Percentiles rank a stretch among this genome's conserved stretches.
Evolutionary conservation across 2,888 invertebrate species (phyloP).

Genomic region (Geotrupes spiniger): DNA sequence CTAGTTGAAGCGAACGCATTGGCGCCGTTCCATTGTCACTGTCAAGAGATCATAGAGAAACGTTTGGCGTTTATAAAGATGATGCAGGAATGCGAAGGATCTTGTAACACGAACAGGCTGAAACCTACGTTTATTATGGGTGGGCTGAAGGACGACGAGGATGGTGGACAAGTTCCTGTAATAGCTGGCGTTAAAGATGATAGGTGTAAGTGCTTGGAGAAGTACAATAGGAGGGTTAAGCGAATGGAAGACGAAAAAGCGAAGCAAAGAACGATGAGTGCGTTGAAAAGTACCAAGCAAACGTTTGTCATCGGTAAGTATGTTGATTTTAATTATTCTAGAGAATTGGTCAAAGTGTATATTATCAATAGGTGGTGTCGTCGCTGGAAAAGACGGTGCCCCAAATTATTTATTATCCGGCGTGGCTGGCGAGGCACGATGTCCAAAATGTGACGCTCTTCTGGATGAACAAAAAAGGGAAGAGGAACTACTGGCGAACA

Average conservation of each 20-base stretch:
- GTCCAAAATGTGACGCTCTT: constrained; percentile 23
- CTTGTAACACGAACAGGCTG: constrained; percentile 2
- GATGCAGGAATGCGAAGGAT: not conserved
- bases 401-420: constrained; percentile 32
- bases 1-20: constrained; percentile 14
- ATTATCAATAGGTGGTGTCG: constrained; percentile 26
- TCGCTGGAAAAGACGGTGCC: constrained; percentile 32
- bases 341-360: constrained; percentile 19
- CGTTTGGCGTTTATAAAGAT: not conserved
- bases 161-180: constrained; percentile 29
- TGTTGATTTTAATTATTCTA: no score
- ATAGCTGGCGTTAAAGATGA: constrained; percentile 31
- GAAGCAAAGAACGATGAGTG: constrained; percentile 21
- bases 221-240: constrained; percentile 29
- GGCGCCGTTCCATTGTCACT: constrained; percentile 12
- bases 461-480: constrained; percentile 29
- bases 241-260: constrained; percentile 25
- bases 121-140: constrained; percentile 27
- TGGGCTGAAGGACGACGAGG: constrained; percentile 24
- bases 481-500: constrained; percentile 30
- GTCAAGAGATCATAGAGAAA: constrained; percentile 16
- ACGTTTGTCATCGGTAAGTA: constrained; percentile 15
- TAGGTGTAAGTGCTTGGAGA: constrained; percentile 34
- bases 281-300: constrained; percentile 22
- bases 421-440: constrained; percentile 14